Evolutionary conservation across 1,140 invertebrate genomes (phyloP).

Genomic region (Schlechtendalia chinensis): DNA sequence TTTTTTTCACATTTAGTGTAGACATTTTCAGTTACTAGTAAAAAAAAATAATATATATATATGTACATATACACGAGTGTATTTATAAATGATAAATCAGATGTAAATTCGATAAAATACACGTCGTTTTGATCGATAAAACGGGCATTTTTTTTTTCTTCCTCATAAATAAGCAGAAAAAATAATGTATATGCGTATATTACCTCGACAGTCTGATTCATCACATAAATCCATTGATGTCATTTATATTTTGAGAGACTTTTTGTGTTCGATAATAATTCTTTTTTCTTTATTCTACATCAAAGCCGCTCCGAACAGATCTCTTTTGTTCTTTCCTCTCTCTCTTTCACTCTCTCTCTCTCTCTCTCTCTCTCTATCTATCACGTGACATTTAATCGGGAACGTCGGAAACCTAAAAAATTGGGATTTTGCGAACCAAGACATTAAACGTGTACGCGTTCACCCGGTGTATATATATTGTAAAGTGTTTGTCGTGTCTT

Average conservation of each 20-base stretch:
- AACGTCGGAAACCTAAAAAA: background rate
- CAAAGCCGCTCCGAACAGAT: background rate
- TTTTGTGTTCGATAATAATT: slow-evolving; percentile 4
- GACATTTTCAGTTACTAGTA: too few relatives aligned
- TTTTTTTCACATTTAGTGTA: too few relatives aligned
- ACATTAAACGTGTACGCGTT: background rate
- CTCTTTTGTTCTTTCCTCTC: background rate
- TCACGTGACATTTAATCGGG: background rate
- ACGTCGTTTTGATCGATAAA: too few relatives aligned
- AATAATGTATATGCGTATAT: background rate
- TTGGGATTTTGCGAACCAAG: background rate
- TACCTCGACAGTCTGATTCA: background rate
- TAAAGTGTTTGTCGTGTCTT: background rate
- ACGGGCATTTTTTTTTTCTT: background rate
- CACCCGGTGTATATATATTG: too few relatives aligned
- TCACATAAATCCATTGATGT: background rate
- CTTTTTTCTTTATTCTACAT: background rate
- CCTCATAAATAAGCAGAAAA: background rate
- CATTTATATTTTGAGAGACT: background rate
- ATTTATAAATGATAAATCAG: too few relatives aligned
- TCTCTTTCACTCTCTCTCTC: too few relatives aligned
- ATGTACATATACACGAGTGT: too few relatives aligned
- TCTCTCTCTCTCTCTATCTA: too few relatives aligned
- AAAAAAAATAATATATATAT: too few relatives aligned
- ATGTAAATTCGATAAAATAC: too few relatives aligned